Evolutionary conservation across 2,797 vertebrate species (phyloP).

Genomic region (Anas acuta): DNA sequence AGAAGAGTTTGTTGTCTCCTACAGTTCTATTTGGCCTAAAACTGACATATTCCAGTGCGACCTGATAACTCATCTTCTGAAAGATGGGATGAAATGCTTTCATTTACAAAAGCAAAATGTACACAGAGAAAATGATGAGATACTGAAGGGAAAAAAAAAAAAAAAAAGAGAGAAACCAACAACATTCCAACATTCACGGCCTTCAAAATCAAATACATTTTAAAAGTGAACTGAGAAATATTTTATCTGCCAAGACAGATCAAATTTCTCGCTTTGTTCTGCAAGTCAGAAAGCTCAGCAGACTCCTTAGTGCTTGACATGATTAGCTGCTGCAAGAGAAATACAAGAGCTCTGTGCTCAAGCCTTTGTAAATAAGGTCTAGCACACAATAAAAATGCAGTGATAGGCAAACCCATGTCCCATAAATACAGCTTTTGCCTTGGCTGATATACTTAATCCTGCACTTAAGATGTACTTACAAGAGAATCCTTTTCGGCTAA

Average conservation of each 20-base stretch:
- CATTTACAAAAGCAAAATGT: constrained; percentile 8
- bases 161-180: background rate
- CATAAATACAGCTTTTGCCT: background rate
- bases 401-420: background rate
- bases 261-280: constrained; percentile 3
- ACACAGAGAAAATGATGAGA: background rate
- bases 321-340: constrained; percentile 14
- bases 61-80: background rate
- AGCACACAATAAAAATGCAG: background rate
- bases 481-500: background rate
- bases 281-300: background rate
- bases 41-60: background rate
- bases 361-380: background rate
- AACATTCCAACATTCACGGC: background rate
- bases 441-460: background rate
- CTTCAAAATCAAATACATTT: constrained; percentile 22
- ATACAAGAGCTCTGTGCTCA: background rate
- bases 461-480: background rate
- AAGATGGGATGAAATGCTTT: background rate
- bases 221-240: background rate
- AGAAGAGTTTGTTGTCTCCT: background rate
- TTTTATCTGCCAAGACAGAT: background rate
- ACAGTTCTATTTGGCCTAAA: background rate
- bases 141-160: background rate
- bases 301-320: background rate